These are phyloP conservation scores for Telmatochromis sp. DNA, from an alignment of 2,113 vertebrate genomes.

Conservation along the genomic window DNA sequence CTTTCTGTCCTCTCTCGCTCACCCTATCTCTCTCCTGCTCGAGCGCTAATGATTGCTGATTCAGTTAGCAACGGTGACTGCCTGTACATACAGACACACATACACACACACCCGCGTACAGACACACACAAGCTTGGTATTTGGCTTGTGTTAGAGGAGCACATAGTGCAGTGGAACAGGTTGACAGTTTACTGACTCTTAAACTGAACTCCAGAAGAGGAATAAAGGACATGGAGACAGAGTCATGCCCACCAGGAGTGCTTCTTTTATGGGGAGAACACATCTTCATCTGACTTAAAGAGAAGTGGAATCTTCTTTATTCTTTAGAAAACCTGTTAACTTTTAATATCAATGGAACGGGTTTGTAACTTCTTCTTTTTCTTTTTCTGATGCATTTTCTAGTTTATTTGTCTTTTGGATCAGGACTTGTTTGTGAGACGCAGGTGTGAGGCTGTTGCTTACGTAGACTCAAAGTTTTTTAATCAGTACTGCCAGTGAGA, in stretches of 20 bases:
- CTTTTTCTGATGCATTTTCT: not conserved
- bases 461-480: not conserved
- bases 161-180: not conserved
- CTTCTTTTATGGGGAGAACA: not conserved
- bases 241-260: not conserved
- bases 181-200: not conserved
- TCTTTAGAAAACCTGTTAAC: not conserved
- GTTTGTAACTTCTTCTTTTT: conserved; percentile 38
- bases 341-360: conserved; percentile 45
- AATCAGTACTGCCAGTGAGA: not conserved
- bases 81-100: not conserved
- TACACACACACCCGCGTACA: not conserved
- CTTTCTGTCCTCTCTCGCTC: not conserved
- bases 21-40: not conserved
- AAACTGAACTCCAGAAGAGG: not conserved
- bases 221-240: not conserved
- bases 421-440: not conserved
- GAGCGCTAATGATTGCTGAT: conserved; percentile 44
- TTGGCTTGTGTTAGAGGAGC: conserved; percentile 5
- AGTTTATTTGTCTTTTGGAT: not conserved
- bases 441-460: not conserved
- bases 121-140: not conserved
- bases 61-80: conserved; percentile 22
- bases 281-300: not conserved
- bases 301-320: not conserved